These are phyloP conservation scores for Apus apus DNA, from an alignment of 2,113 vertebrate species.

Conservation along the genomic window DNA sequence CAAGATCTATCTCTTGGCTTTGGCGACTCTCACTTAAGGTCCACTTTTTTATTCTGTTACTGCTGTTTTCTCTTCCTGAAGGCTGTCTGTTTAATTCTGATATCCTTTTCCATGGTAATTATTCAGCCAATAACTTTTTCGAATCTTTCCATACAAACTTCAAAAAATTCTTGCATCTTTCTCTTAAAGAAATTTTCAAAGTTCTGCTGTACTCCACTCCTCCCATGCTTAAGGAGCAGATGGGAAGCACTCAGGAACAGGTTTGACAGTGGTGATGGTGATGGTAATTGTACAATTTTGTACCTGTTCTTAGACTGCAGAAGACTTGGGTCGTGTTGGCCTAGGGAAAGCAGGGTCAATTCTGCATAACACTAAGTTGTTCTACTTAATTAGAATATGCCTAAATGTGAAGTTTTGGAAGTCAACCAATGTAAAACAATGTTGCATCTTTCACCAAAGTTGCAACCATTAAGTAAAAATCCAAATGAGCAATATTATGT, in stretches of 20 bases:
- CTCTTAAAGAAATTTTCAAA: not conserved
- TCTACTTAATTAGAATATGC: not conserved
- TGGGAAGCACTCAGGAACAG: not conserved
- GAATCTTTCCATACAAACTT: not conserved
- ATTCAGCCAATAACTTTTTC: not conserved
- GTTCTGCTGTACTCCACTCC: not conserved
- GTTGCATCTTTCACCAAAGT: not conserved
- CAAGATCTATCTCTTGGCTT: not conserved
- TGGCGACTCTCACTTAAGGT: not conserved
- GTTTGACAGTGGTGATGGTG: not conserved
- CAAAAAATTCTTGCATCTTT: slow-evolving; percentile 5
- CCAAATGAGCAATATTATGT: not conserved
- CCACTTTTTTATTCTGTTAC: not conserved
- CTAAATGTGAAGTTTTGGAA: not conserved
- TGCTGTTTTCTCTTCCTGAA: slow-evolving; percentile 9
- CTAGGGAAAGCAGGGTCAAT: not conserved
- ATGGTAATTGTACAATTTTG: not conserved
- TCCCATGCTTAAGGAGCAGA: not conserved
- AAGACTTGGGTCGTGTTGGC: not conserved
- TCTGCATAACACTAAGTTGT: not conserved
- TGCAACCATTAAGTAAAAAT: not conserved
- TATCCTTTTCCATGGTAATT: not conserved
- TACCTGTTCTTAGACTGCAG: not conserved
- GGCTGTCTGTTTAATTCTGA: not conserved
- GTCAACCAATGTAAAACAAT: not conserved